Evolutionary conservation across 2,888 invertebrate species (phyloP), one percentile per base, ranked within the genome.

Genomic region (Acleris literana): DNA sequence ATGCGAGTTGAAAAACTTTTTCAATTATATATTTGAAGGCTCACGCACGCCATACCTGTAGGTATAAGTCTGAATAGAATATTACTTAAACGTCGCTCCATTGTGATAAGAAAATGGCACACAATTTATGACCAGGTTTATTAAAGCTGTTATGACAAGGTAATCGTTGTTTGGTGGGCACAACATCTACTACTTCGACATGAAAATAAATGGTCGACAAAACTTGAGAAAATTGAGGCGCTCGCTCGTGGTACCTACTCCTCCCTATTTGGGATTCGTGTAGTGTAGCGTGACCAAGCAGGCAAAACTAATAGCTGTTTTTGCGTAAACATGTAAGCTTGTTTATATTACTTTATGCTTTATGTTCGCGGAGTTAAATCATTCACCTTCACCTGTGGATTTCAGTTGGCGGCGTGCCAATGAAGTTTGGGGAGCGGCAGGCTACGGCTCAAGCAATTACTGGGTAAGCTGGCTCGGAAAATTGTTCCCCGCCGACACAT

Each of bases 361-460:
- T 44, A 13, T 2, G 46, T 5, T 46, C 17, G n/a, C 16, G 17
- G 17, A 46, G 17, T 46, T 46, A n/a, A 62, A 52, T 52, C 16
- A 66, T 56, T 57, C 57, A 52, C 66, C 64, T 67, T 77, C 76
- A 79, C 77, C 77, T 79, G 77, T 78, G 60, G 77, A 75, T 72
- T 70, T 66, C 63, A 53, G 68, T 68, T 68, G 69, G 69, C 77
- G 74, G 74, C 69, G 63, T 43, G 65, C 43, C 66, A 75, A 76
- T 74, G 46, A 61, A 64, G 59, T 64, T 63, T 69, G 63, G 68
- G 68, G 52, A 52, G 48, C 53, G 22, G 39, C 39, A 39, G 39
- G 39, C 39, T 39, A 39, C 44, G 25, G 46, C 61, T 33, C 22
- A 44, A 57, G 62, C 66, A 66, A 66, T 66, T 66, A 66, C 66